Base-by-base conservation (phyloP, 1,140 invertebrate genomes). In the Drosophila mojavensis region DNA sequence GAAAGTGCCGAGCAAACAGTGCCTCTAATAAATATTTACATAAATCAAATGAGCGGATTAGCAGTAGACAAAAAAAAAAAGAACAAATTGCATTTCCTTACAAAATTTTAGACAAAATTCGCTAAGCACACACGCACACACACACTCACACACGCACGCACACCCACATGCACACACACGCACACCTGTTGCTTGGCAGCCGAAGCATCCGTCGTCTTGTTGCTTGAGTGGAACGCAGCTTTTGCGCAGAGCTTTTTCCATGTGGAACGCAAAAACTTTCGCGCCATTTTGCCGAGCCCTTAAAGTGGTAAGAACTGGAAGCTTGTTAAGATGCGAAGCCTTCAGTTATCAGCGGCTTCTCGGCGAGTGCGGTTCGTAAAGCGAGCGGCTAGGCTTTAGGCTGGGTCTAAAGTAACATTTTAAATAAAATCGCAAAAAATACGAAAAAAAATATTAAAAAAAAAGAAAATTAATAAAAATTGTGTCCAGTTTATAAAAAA, bases 41-140 rank as follows among this genome's bases (percentile, higher is more conserved):
- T 78, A 88, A 86, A 86, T 86, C 79, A 88, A 86, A 86, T 88
- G 71, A 75, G 69, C 76, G 68, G 79, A 77, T 82, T 82, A 79
- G 43, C 36, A 11, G 20, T 20, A 39, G 11, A 47, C 64, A 17
- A 54, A 20, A 56, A 56, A 56, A 30, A 0, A 24, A 24, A 24
- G 20, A 24, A 24, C 75, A 50, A 70, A 88, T 41, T 82, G 83
- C 82, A 85, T 78, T 74, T 64, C 56, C 70, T 11, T 41, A 26
- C 50, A 43, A 68, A 68, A 62, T 55, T n/a, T 59, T 60, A 20
- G 5, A 15, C 15, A n/a, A 60, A 43, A 69, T 43, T 15, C 41
- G 17, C 26, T 9, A 20, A 17, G 6, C 43, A 15, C 9, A 47
- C 43, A 47, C 43, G 5, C 33, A 33, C n/a, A 45, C 41, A 43